Percentiles rank a stretch among this genome's conserved stretches.
phyloP scores from a whole-genome alignment of 2,888 invertebrate species.

The Crocallis elinguaria region DNA sequence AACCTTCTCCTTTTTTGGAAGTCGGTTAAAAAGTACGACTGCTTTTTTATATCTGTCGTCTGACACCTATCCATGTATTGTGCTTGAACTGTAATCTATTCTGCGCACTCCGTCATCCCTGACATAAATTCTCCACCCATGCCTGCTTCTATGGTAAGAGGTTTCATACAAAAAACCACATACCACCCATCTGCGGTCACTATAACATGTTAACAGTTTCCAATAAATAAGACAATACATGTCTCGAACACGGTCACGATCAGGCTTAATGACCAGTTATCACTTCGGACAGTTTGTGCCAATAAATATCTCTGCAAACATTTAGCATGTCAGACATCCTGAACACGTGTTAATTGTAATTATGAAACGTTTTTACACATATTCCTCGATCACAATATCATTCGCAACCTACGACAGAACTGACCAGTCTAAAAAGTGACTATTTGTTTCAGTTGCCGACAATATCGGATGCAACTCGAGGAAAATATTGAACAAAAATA shows the following conservation, averaged over 20 bases:
- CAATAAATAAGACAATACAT: neutral
- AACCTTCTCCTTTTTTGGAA: too few relatives aligned
- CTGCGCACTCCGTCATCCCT: too few relatives aligned
- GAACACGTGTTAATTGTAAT: conserved; percentile 14
- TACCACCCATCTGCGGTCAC: neutral
- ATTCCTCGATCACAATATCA: neutral
- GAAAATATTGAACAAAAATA: too few relatives aligned
- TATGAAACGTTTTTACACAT: conserved; percentile 7
- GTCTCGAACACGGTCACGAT: conserved; percentile 3
- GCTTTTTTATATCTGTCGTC: too few relatives aligned
- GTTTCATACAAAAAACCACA: too few relatives aligned
- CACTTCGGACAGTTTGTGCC: neutral
- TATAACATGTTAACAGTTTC: neutral
- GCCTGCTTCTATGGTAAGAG: too few relatives aligned
- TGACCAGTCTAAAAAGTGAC: neutral
- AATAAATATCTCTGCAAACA: conserved; percentile 17
- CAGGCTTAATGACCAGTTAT: conserved; percentile 6
- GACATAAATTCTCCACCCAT: too few relatives aligned
- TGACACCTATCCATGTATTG: too few relatives aligned
- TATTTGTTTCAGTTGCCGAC: neutral
- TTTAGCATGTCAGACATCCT: conserved; percentile 14
- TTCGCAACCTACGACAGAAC: neutral
- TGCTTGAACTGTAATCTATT: too few relatives aligned
- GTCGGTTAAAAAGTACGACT: too few relatives aligned
- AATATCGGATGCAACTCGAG: too few relatives aligned